Evolutionary conservation across 2,888 invertebrate species (phyloP), one percentile per base, ranked within the genome.

Genomic region (Melolontha melolontha): DNA sequence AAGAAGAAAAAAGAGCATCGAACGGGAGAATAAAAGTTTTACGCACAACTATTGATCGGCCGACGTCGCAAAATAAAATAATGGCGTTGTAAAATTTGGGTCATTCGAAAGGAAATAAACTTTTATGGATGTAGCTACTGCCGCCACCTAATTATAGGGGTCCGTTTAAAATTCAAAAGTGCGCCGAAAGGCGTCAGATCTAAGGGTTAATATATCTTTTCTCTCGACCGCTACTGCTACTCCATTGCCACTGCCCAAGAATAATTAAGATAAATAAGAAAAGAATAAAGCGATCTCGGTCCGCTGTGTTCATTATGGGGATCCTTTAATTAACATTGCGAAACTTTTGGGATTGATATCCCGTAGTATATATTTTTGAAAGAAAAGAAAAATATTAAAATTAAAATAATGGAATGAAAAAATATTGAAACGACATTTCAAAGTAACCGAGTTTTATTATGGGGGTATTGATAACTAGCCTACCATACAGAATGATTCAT

Each of bases 211-310:
- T 62, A 47, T 39, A 62, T 62, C 47, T 47, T 39, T 47, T 11
- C 49, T 47, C 29, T 62, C 47, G 34, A 34, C 34, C 34, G 34
- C 34, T 34, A 34, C 39, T 27, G 47, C 10, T 47, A 11, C 47
- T 11, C 47, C 12, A 16, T 47, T 11, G 22, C 22, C 49, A 40
- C 40, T 69, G 62, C 72, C 47, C 44, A 72, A 68, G 72, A 67
- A 72, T 70, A 74, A 73, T 74, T 73, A 71, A 73, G 74, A 74
- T 73, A 72, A 74, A 74, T 72, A 71, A 67, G 69, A 70, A 71
- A 70, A 40, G 72, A 72, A 74, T 73, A 72, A 73, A 70, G 67
- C 70, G 70, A 63, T 68, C 68, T 69, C 70, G 68, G 71, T 69
- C 70, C 69, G 68, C 71, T 42, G 69, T 72, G 74, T 72, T 74